Evolutionary conservation across 2,797 vertebrate genomes (phyloP), one percentile per base, ranked within the genome.

Genomic region (Acestrorhynchus altus): DNA sequence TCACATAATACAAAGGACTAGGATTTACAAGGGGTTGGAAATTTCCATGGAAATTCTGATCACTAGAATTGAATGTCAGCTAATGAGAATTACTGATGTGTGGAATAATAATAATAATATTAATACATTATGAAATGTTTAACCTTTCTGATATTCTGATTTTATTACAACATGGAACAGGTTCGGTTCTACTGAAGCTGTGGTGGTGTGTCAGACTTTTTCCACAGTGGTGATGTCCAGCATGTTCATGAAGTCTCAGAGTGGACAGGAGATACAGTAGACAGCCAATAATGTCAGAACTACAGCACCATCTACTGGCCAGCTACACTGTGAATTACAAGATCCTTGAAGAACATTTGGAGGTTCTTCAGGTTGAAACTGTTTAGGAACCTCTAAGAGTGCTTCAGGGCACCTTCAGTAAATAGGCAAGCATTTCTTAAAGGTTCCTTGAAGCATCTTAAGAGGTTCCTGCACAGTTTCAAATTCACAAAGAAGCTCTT

Each of bases 281-380:
- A 5, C 54, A 5, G 54, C 63, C 40, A 26, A 42, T 40, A 46
- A 68, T 49, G 26, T 15, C 65, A 24, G 35, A 18, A n/a, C 5
- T 42, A 70, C 44, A 63, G 57, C 66, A 10, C 57, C 75, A 77
- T 70, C 66, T 77, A 31, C 31, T 44, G 75, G 22, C 2, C 31
- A 35, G 2, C 6, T 2, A 35, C 2, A 35, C 8, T 60, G 4
- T 35, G 20, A 11, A 8, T 49, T 11, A 1, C 15, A 11, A 40
- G 6, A 1, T 63, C 13, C 18, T 63, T 2, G 35, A 0, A 31
- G 26, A 60, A 20, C 8, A 11, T n/a, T n/a, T n/a, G n/a, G n/a
- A n/a, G n/a, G n/a, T n/a, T n/a, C n/a, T n/a, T n/a, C n/a, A n/a
- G n/a, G n/a, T n/a, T n/a, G n/a, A n/a, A n/a, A n/a, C n/a, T n/a